Conservation (phyloP, 1,140 invertebrate genomes). For the Drosophila santomea region DNA sequence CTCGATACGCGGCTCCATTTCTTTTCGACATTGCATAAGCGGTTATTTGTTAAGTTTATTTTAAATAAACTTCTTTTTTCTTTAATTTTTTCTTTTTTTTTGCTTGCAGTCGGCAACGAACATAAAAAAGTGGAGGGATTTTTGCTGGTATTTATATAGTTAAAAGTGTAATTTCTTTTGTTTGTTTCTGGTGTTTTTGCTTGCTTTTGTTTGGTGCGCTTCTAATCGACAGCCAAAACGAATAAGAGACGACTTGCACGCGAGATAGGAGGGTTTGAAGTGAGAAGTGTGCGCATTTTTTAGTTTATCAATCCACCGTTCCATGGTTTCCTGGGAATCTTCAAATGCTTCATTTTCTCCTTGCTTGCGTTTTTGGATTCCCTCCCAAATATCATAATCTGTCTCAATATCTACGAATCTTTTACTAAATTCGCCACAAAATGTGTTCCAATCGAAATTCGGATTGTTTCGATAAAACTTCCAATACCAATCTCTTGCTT, state of each 20-base stretch:
- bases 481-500: not conserved
- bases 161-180: conserved; percentile 40
- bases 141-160: conserved; percentile 36
- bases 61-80: conserved; percentile 16
- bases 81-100: not conserved
- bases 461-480: not conserved
- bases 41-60: conserved; percentile 31
- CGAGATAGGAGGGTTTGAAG: conserved; percentile 3
- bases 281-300: not conserved
- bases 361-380: not conserved
- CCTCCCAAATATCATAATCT: not conserved
- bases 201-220: conserved; percentile 12
- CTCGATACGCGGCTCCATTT: conserved; percentile 31
- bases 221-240: no score
- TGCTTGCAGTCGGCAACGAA: conserved; percentile 39
- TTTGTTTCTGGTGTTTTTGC: conserved; percentile 17
- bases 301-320: no score
- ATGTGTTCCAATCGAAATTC: not conserved
- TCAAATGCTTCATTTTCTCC: no score
- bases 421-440: not conserved
- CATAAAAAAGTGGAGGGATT: conserved; percentile 74
- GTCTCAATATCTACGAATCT: not conserved
- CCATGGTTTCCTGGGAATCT: no score
- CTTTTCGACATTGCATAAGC: conserved; percentile 29
- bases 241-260: conserved; percentile 48